Percentiles rank a stretch among this genome's conserved stretches.
These are phyloP conservation scores for Matsumyia berberina DNA, from an alignment of 2,888 invertebrate genomes.

Conservation along the genomic window DNA sequence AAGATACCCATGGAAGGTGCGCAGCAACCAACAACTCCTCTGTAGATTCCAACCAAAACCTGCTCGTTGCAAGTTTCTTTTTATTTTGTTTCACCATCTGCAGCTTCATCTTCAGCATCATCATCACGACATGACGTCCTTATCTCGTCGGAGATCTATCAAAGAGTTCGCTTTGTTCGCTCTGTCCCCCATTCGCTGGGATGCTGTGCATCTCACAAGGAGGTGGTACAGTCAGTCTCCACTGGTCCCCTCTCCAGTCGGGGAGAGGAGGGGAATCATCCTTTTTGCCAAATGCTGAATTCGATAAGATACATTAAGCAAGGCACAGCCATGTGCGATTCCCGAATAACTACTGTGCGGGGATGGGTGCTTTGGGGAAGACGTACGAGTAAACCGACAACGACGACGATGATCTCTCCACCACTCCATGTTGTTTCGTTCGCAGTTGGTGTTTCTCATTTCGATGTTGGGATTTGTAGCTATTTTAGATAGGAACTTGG, in stretches of 20 bases:
- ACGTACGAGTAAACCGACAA: conserved; percentile 8
- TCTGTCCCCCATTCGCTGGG: conserved; percentile 73
- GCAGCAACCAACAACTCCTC: conserved; percentile 41
- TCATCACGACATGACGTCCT: conserved; percentile 78
- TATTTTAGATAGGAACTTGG: conserved; percentile 76
- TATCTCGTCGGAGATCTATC: conserved; percentile 84
- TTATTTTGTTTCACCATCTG: conserved; percentile 70
- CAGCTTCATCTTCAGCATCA: conserved; percentile 76
- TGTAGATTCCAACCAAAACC: conserved; percentile 60
- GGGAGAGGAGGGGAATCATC: conserved; percentile 63
- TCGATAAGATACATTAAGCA: conserved; percentile 77
- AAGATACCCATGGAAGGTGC: conserved; percentile 52
- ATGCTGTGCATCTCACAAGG: conserved; percentile 58
- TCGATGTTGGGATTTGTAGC: conserved; percentile 76
- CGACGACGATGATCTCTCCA: conserved; percentile 55
- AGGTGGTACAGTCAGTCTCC: conserved; percentile 67
- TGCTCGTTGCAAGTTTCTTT: conserved; percentile 49
- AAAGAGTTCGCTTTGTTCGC: conserved; percentile 79
- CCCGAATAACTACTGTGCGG: conserved; percentile 77
- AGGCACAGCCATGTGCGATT: conserved; percentile 77
- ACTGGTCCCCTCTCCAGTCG: conserved; percentile 20
- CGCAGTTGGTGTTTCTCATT: conserved; percentile 74
- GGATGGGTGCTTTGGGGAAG: conserved; percentile 53
- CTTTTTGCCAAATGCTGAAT: conserved; percentile 77
- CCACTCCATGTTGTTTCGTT: conserved; percentile 60